Evolutionary conservation across 2,888 invertebrate genomes (phyloP).

Genomic region (Beris chalybata): DNA sequence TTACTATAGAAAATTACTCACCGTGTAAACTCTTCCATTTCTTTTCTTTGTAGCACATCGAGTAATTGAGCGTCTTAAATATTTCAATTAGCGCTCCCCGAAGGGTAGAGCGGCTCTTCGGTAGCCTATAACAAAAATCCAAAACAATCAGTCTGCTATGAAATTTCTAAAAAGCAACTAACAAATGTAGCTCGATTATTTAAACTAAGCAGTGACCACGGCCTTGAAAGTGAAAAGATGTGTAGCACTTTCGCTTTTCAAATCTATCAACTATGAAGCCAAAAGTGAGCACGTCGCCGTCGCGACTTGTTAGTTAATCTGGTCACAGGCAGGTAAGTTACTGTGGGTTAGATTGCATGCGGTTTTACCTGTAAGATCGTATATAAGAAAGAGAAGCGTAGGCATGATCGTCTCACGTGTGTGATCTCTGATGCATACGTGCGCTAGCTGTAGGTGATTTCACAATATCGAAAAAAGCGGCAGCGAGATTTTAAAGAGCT

Average conservation of each 20-base stretch:
- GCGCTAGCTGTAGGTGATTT: no score
- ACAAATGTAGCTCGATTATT: neutral
- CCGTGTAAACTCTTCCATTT: conserved; percentile 12
- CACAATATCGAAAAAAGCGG: no score
- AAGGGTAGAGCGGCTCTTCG: no score
- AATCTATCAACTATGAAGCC: conserved; percentile 16
- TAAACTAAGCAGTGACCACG: conserved; percentile 23
- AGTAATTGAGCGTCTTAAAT: no score
- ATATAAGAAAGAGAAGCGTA: no score
- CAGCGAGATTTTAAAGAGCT: no score
- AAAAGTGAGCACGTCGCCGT: neutral
- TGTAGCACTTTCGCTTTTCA: conserved; percentile 33
- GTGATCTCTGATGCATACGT: no score
- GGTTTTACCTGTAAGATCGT: conserved; percentile 1
- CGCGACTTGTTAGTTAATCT: no score
- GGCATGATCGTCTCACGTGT: no score
- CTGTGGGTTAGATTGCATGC: conserved; percentile 9
- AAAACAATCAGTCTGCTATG: neutral
- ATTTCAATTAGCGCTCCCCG: no score
- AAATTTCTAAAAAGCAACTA: conserved; percentile 1
- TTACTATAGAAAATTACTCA: conserved; percentile 10
- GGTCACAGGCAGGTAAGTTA: conserved; percentile 1
- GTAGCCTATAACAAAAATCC: no score
- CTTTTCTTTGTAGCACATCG: no score
- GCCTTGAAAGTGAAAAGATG: conserved; percentile 34